Conservation (phyloP, 1,140 invertebrate genomes). For the Tenebrio molitor region DNA sequence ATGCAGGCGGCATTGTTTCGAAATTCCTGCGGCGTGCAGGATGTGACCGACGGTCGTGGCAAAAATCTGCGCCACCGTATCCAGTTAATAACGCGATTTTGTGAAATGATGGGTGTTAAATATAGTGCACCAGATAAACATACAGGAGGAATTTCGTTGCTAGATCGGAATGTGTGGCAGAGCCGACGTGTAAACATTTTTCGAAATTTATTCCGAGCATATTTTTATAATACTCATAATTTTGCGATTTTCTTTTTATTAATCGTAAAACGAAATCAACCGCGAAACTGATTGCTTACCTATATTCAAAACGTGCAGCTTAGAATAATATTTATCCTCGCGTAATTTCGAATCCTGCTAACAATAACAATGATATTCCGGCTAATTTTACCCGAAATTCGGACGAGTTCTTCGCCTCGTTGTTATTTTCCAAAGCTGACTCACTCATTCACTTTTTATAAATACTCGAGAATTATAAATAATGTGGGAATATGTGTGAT, state of each 20-base stretch:
- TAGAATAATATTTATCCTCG: conserved; percentile 16
- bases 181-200: conserved; percentile 22
- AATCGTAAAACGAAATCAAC: conserved; percentile 24
- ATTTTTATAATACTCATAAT: conserved; percentile 40
- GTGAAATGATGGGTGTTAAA: conserved; percentile 37
- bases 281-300: conserved; percentile 25
- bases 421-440: no score
- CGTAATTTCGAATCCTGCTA: conserved; percentile 3
- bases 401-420: background rate
- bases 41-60: no score
- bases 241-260: conserved; percentile 18
- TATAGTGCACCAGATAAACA: conserved; percentile 29
- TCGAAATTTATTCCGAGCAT: conserved; percentile 14
- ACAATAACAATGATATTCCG: conserved; percentile 33
- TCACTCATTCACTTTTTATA: no score
- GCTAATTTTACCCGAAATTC: background rate
- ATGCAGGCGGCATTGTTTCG: conserved; percentile 1
- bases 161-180: conserved; percentile 29
- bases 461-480: no score
- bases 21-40: background rate
- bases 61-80: background rate
- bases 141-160: conserved; percentile 35
- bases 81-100: conserved; percentile 36
- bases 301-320: conserved; percentile 17
- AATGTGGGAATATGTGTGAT: no score